Evolutionary conservation across 2,797 vertebrate genomes (phyloP), one percentile per base, ranked within the genome.

Genomic region (Salmo trutta): DNA sequence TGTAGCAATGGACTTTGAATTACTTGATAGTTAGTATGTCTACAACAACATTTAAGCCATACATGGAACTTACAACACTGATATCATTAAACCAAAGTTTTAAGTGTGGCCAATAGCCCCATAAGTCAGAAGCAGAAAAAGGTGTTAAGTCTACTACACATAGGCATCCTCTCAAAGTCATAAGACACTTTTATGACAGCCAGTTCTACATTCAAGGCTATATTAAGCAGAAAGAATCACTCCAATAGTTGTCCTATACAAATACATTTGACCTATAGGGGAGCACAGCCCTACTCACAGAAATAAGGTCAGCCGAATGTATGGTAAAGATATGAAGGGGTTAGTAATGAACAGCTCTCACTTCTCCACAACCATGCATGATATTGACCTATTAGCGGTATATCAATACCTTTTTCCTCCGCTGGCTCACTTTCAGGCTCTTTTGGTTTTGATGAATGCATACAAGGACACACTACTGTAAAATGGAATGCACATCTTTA

Each of bases 341-440:
- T 68, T 68, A 36, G 29, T 68, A 19, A 68, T 19, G 31, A 33
- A 33, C 15, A 68, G 16, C 66, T 51, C 24, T 52, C 65, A 74
- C 19, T 62, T 33, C 33, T 41, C 41, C 51, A 12, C 12, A 75
- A 71, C 66, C 73, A 74, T 79, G 73, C 70, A 56, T 66, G 62
- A 64, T 52, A 67, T 71, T 29, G 71, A 71, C 41, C 41, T 52
- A 71, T 52, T 36, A 51, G 27, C 8, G 59, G 59, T 24, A 56
- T 3, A 54, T 54, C 71, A 74, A 31, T 79, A 94, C 93, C 94
- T 93, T 87, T 90, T 65, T 78, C 85, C 29, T 87, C 84, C 15
- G 72, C 77, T 1, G 83, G 71, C 76, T 80, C 82, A 41, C 54
- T 2, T 1, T 3, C 73, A 0, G 79, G 1, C 65, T 88, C 86